Conservation (phyloP, 1,140 invertebrate species). For the Orussus abietinus region DNA sequence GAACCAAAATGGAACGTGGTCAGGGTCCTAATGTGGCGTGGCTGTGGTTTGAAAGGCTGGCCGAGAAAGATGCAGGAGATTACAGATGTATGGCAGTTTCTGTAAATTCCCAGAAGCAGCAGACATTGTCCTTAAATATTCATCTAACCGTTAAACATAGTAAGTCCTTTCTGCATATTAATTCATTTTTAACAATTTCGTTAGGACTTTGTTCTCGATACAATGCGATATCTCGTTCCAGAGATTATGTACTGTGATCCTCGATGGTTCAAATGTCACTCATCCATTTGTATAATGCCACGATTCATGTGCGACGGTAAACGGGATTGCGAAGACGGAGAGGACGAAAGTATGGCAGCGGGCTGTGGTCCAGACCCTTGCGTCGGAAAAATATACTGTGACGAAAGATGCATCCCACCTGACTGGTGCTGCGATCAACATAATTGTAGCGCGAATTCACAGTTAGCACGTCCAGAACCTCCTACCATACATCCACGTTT, state of each 20-base stretch:
- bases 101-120: slow-evolving; percentile 13
- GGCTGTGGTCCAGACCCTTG: slow-evolving; percentile 54
- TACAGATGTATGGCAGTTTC: slow-evolving; percentile 37
- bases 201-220: too few species aligned
- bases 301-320: slow-evolving; percentile 65
- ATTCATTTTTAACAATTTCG: too few species aligned
- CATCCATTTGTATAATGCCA: slow-evolving; percentile 54
- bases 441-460: slow-evolving; percentile 34
- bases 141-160: slow-evolving; percentile 33
- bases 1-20: slow-evolving; percentile 13
- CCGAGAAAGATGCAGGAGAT: slow-evolving; percentile 35
- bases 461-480: slow-evolving; percentile 47
- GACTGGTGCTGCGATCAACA: slow-evolving; percentile 52
- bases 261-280: slow-evolving; percentile 21
- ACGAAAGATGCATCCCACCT: slow-evolving; percentile 54
- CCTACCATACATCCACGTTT: slow-evolving; percentile 32
- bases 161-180: too few species aligned
- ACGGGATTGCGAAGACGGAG: slow-evolving; percentile 59
- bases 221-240: too few species aligned
- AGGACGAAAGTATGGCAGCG: slow-evolving; percentile 49
- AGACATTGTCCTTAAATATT: slow-evolving; percentile 19
- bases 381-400: slow-evolving; percentile 41
- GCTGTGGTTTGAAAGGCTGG: slow-evolving; percentile 31
- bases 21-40: slow-evolving; percentile 22
- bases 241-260: slow-evolving; percentile 20